A percentile compares a stretch with the other conserved stretches of the same genome.
Evolutionary conservation across 2,888 invertebrate species (phyloP).

Genomic region (Orthosia gothica): DNA sequence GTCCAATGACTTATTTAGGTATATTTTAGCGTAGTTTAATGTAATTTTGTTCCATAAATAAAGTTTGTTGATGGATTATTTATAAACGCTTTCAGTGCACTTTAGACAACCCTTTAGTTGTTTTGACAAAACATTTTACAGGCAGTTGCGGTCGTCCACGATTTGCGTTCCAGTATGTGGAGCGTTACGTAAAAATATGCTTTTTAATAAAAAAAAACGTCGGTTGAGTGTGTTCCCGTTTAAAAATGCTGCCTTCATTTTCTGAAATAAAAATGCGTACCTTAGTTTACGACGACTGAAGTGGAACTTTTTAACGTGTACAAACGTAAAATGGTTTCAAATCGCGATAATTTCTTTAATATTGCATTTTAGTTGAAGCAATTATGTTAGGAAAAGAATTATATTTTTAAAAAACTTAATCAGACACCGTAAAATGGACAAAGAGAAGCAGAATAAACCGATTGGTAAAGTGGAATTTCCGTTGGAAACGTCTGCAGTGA

Average conservation of each 20-base stretch:
- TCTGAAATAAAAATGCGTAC: slow-evolving; percentile 48
- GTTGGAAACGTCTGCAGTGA: slow-evolving; percentile 66
- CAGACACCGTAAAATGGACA: slow-evolving; percentile 59
- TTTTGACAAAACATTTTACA: slow-evolving; percentile 41
- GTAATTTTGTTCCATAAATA: slow-evolving; percentile 6
- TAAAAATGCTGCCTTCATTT: slow-evolving; percentile 59
- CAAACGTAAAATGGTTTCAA: slow-evolving; percentile 26
- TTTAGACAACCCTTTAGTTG: slow-evolving; percentile 18
- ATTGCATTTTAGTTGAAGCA: slow-evolving; percentile 42
- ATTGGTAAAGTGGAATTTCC: slow-evolving; percentile 69
- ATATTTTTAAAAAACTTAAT: slow-evolving; percentile 52
- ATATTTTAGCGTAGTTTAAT: background rate
- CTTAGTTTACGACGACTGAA: slow-evolving; percentile 35
- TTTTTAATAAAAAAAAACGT: slow-evolving; percentile 9
- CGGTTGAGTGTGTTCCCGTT: slow-evolving; percentile 44
- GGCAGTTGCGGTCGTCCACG: slow-evolving; percentile 25
- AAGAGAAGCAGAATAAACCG: slow-evolving; percentile 66
- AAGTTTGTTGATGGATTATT: background rate
- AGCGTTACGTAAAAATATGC: slow-evolving; percentile 33
- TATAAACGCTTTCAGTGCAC: slow-evolving; percentile 11
- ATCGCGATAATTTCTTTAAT: slow-evolving; percentile 30
- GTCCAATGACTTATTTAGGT: background rate
- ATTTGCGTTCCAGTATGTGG: slow-evolving; percentile 35
- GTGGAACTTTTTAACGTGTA: slow-evolving; percentile 29
- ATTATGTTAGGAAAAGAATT: slow-evolving; percentile 50